Base-by-base conservation (phyloP, 2,888 invertebrate species). In the Stratiomys singularior region DNA sequence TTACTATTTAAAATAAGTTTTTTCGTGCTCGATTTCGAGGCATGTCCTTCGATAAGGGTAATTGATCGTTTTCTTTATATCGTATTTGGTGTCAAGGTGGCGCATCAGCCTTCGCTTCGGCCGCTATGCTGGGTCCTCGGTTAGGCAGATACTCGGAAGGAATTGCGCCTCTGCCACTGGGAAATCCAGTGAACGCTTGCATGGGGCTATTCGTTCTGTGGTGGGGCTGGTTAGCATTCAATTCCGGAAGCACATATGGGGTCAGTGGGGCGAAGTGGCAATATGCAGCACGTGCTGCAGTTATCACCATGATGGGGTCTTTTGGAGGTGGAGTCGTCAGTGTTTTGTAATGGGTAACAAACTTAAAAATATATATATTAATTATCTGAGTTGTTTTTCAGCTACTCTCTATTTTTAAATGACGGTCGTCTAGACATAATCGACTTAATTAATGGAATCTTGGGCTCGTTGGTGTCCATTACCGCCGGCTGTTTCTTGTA, bases 221-320 rank as follows among this genome's bases (percentile, higher is more conserved):
- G 97, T 97, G 97, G 97, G 97, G 97, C 0, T 97, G 97, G 97
- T 88, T 98, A 76, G 97, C 96, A 0, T 97, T 97, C 85, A 97
- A 97, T 87, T 96, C 97, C 72, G 97, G 97, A 15, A 96, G 95
- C 81, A 94, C 94, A 69, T 94, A 94, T 83, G 94, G 94, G 77
- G 92, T 87, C 1, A 87, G 93, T 80, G 95, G 94, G 0, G 91
- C 93, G 4, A 95, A 95, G 85, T 97, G 97, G 97, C 94, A 96
- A 85, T 96, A 95, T 84, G 96, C 97, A 0, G 96, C 96, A 0
- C 89, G 95, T 64, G 96, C 96, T 0, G 95, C 96, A 0, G 95
- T 96, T 0, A 93, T 94, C 89, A 97, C 97, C 0, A 94, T 97
- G 91, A 92, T 96, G 89, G 93, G 94, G 0, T 96, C 96, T 0